phyloP scores from a whole-genome alignment of 2,888 invertebrate genomes.

The Lomographa bimaculata region DNA sequence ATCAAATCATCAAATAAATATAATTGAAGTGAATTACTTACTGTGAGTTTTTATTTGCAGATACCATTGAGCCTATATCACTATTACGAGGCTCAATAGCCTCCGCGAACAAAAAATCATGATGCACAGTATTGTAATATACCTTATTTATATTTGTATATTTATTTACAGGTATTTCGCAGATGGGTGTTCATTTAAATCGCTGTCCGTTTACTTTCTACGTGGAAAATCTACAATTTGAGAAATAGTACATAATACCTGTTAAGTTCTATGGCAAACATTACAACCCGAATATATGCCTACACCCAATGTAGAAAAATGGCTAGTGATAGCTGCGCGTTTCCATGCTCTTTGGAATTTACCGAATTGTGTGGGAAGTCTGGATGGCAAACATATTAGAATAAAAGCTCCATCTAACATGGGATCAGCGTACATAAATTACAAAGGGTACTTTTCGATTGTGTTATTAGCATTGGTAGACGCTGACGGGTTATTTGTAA shows the following conservation, averaged over 20 bases:
- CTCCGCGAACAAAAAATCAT: too few species aligned
- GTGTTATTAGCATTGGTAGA: conserved; percentile 31
- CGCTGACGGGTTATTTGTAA: conserved; percentile 31
- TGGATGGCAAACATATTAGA: conserved; percentile 35
- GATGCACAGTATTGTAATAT: too few species aligned
- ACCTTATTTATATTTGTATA: conserved; percentile 1
- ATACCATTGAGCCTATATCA: conserved; percentile 14
- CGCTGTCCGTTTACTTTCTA: conserved; percentile 5
- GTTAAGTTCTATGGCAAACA: conserved; percentile 20
- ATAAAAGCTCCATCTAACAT: conserved; percentile 29
- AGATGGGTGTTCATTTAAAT: conserved; percentile 6
- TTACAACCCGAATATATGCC: conserved; percentile 21
- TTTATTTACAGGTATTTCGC: conserved; percentile 5
- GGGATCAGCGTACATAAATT: conserved; percentile 31
- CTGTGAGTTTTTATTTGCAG: conserved; percentile 14
- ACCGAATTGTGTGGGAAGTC: conserved; percentile 32
- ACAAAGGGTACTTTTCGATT: conserved; percentile 34
- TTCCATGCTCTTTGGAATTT: conserved; percentile 34
- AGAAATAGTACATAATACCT: conserved; percentile 26
- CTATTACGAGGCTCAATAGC: neutral
- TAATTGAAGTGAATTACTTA: conserved; percentile 5
- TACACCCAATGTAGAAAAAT: conserved; percentile 18
- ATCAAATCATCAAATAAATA: conserved; percentile 7
- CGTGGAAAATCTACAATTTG: conserved; percentile 2
- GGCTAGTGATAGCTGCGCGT: conserved; percentile 26